Evolutionary conservation across 2,797 vertebrate species (phyloP), one percentile per base, ranked within the genome.

Genomic region (Oreonectes daqikongensis): DNA sequence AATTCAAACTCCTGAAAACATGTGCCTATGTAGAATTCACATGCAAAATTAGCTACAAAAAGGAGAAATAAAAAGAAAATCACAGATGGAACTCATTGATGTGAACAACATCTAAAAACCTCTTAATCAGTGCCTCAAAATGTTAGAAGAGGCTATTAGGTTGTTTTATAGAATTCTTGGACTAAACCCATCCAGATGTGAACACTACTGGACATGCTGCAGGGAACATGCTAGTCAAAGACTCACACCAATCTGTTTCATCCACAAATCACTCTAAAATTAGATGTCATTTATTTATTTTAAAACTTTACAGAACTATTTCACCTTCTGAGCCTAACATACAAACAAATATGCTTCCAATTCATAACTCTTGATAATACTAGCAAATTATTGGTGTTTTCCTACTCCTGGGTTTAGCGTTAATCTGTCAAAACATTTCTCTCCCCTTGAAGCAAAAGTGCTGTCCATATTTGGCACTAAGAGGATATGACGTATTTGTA

Each of bases 151-250:
- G 85, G 83, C 89, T 81, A 90, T 90, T 92, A 92, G 81, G 87
- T 84, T 82, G 80, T 90, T 85, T 92, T 91, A 86, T 90, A 89
- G 90, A 87, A 90, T 89, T 91, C 90, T 79, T 84, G 78, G 77
- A 83, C 89, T 90, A 93, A 93, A 83, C 84, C 82, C 81, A 84
- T 87, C 90, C 91, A 92, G 90, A 91, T 92, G 91, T 92, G 85
- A 81, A 84, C 84, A 82, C 18, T 74, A 85, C 88, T 90, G 87
- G 86, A 92, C 85, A 86, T 72, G 79, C 84, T 82, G 83, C 81
- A 77, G 69, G 79, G 77, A 88, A 80, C 28, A 46, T 28, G 77
- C 72, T 75, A 84, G 77, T 55, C 72, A 14, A 66, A 68, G 69
- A 76, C 69, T 15, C 67, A 77, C 22, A 14, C 4, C 10, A 11